Conservation (phyloP, 2,888 invertebrate genomes). For the Branchellion lobata region DNA sequence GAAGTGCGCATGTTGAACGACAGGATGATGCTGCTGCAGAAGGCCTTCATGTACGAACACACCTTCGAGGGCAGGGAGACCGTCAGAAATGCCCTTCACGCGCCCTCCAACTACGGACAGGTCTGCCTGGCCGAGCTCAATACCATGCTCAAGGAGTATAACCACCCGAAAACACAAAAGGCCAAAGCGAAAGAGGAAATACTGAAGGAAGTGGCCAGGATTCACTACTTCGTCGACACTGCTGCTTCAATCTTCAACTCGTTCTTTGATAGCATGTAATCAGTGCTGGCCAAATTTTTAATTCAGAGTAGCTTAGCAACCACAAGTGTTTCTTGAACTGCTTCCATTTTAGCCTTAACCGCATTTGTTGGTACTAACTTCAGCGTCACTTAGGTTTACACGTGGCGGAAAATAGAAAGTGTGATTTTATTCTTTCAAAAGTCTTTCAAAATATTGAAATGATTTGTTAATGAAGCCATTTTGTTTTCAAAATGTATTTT, state of each 20-base stretch:
- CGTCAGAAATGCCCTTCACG: constrained; percentile 20
- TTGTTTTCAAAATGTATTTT: constrained; percentile 19
- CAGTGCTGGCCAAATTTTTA: too few species aligned
- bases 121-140: constrained; percentile 10
- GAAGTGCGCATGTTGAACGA: constrained; percentile 15
- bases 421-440: background rate
- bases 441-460: background rate
- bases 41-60: constrained; percentile 13
- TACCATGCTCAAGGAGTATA: background rate
- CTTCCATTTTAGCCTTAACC: background rate
- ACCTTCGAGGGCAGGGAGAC: constrained; percentile 6
- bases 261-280: too few species aligned
- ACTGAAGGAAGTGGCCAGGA: constrained; percentile 8
- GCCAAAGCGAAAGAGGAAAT: background rate
- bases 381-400: too few species aligned
- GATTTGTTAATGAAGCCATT: background rate
- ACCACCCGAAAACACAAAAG: too few species aligned
- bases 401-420: too few species aligned
- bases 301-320: too few species aligned
- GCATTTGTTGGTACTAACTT: too few species aligned
- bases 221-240: background rate
- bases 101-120: constrained; percentile 8
- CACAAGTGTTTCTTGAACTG: background rate
- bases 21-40: constrained; percentile 8
- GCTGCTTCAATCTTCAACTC: constrained; percentile 1